phyloP scores from a whole-genome alignment of 2,113 vertebrate genomes.

The Tychaedon coryphoeus region DNA sequence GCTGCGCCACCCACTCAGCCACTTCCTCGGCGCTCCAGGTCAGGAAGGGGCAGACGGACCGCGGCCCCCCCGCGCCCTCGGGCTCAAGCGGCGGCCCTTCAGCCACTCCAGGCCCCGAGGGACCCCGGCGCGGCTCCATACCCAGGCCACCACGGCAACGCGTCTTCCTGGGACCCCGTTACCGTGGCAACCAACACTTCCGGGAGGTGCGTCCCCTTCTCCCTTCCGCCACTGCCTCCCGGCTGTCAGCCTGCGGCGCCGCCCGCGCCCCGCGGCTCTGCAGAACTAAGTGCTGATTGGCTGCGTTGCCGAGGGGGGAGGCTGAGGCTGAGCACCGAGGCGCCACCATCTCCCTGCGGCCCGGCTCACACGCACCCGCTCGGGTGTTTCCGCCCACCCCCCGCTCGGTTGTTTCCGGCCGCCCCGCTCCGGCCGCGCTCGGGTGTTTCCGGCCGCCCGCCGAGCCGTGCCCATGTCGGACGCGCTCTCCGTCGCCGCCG shows the following conservation, averaged over 20 bases:
- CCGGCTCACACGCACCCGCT: neutral
- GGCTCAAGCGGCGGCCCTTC: neutral
- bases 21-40: slow-evolving; percentile 65
- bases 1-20: slow-evolving; percentile 67
- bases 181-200: slow-evolving; percentile 22
- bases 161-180: neutral
- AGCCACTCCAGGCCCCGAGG: neutral
- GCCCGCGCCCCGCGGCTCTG: neutral
- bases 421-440: neutral
- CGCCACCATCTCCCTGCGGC: neutral
- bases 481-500: neutral
- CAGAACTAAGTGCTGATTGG: neutral
- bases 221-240: neutral
- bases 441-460: neutral
- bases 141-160: neutral
- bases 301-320: neutral
- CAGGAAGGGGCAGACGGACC: neutral
- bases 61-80: no score
- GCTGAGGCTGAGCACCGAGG: neutral
- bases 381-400: neutral
- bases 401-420: neutral
- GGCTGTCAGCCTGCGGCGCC: rapidly evolving
- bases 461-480: slow-evolving; percentile 59
- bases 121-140: neutral
- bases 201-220: neutral